Percentiles rank a stretch among this genome's conserved stretches.
Evolutionary conservation across 2,888 invertebrate species (phyloP).

Genomic region (Candidula unifasciata): DNA sequence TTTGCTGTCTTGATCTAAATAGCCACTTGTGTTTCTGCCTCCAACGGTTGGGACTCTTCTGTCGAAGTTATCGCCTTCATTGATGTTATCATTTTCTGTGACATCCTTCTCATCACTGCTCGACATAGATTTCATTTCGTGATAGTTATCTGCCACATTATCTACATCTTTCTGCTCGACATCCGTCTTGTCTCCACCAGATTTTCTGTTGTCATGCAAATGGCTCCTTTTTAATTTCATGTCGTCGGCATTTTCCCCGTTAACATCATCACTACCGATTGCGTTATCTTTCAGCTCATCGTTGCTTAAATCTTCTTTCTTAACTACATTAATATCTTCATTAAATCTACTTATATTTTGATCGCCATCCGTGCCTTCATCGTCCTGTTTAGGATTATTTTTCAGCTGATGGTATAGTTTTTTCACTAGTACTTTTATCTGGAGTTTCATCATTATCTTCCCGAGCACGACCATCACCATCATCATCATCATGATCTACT

Average conservation of each 20-base stretch:
- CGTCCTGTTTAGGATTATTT: background rate
- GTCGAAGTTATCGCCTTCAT: background rate
- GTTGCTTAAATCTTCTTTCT: background rate
- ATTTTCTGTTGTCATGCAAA: background rate
- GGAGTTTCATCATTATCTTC: background rate
- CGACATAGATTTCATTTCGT: background rate
- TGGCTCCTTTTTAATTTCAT: background rate
- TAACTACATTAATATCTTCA: background rate
- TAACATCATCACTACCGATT: constrained; percentile 1
- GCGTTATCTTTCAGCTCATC: background rate
- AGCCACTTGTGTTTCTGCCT: no score
- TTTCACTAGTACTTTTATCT: background rate
- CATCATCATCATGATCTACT: background rate
- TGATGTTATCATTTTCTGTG: constrained; percentile 38
- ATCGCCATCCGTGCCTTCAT: background rate
- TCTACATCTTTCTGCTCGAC: constrained; percentile 12
- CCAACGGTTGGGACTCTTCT: background rate
- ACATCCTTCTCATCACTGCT: constrained; percentile 17
- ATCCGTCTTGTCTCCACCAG: background rate
- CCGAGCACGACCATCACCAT: no score
- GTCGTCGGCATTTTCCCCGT: background rate
- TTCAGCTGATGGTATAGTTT: background rate
- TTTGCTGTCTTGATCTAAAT: background rate
- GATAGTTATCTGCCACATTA: background rate
- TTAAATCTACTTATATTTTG: background rate